Conservation (phyloP, 2,888 invertebrate species). For the Auanema sp. region DNA sequence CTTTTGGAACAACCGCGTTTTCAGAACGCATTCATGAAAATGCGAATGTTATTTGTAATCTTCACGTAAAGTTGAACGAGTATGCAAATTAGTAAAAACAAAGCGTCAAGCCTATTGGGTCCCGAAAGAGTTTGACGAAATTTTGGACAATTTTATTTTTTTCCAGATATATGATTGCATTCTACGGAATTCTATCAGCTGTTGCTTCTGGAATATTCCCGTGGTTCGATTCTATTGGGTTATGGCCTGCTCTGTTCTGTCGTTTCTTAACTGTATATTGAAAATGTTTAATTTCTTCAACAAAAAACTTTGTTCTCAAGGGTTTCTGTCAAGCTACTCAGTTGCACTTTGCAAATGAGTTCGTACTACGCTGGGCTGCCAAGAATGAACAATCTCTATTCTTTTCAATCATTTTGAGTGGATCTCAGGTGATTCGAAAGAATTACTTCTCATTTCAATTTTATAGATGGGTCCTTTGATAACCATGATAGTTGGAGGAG, state of each 20-base stretch:
- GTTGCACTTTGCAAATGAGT: slow-evolving; percentile 36
- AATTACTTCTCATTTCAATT: neutral
- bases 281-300: slow-evolving; percentile 1
- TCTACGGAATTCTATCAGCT: slow-evolving; percentile 28
- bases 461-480: slow-evolving; percentile 33
- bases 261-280: slow-evolving; percentile 27
- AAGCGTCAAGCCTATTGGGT: too few relatives aligned
- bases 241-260: slow-evolving; percentile 34
- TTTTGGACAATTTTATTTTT: neutral
- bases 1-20: too few relatives aligned
- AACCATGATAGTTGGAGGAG: slow-evolving; percentile 41
- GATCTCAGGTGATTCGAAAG: slow-evolving; percentile 25
- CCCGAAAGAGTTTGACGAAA: too few relatives aligned
- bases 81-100: too few relatives aligned
- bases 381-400: slow-evolving; percentile 34
- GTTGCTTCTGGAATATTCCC: slow-evolving; percentile 32
- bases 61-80: too few relatives aligned
- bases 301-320: slow-evolving; percentile 6
- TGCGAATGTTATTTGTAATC: too few relatives aligned
- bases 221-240: slow-evolving; percentile 30
- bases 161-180: neutral
- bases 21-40: too few relatives aligned
- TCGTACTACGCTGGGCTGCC: slow-evolving; percentile 35
- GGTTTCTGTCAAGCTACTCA: slow-evolving; percentile 40
- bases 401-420: slow-evolving; percentile 36